Evolutionary conservation across 2,888 invertebrate species (phyloP), one percentile per base, ranked within the genome.

Genomic region (Cremastobaeus sp.): DNA sequence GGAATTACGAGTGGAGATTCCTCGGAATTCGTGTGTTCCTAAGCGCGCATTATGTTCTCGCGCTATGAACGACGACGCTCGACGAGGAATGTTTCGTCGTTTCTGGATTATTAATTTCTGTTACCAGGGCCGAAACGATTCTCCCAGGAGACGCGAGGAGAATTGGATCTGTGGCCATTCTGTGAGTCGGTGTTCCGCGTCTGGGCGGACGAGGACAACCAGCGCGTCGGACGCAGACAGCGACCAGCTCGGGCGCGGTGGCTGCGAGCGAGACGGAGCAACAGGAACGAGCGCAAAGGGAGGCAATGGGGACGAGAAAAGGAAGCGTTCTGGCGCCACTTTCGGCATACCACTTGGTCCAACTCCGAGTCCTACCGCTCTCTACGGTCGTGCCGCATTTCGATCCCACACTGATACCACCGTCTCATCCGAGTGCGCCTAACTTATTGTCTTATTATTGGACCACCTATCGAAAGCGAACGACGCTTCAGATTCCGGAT

Each of bases 381-480:
- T 68, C 45, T 60, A 55, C 50, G 48, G 73, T 68, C 76, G 69
- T 74, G 73, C 76, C 77, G 79, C 81, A 80, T 83, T 81, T 82
- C 80, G 82, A 84, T 83, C 80, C 81, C 81, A 83, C 84, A 82
- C 82, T 81, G 83, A 84, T 82, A 81, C 73, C 77, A 74, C 74
- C 65, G 70, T 72, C 74, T 79, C 68, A 70, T 77, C 76, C 78
- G 74, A 77, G 60, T 76, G 78, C 77, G 76, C 73, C 78, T 77
- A 82, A 83, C 83, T 84, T 85, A 85, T 84, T 84, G 83, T 84
- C 83, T 83, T 85, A 85, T 86, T 85, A 85, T 85, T 84, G 84
- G 86, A 86, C 86, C 86, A 86, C 86, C 86, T 85, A 81, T 76
- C 52, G 59, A 39, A 71, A 21, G 20, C 62, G 81, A 79, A 76